Conservation (phyloP, 2,113 vertebrate species). For the Neogale vison region DNA sequence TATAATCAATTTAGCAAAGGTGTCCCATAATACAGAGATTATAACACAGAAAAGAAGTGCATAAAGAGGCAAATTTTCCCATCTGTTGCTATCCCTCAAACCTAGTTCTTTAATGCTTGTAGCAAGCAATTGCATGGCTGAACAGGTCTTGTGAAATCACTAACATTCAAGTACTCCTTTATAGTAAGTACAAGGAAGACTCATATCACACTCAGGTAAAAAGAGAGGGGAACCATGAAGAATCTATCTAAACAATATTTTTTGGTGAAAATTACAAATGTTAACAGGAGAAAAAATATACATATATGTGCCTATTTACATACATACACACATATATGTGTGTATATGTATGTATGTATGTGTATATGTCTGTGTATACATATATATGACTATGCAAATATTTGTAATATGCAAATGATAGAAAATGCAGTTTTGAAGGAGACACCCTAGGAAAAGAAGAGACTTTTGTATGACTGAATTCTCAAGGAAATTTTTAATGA, state of each 20-base stretch:
- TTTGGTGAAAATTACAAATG: neutral
- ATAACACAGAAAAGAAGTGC: neutral
- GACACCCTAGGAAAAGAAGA: neutral
- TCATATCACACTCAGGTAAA: neutral
- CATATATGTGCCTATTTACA: neutral
- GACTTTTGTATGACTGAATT: neutral
- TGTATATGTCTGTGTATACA: too few relatives aligned
- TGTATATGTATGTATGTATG: neutral
- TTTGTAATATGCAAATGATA: neutral
- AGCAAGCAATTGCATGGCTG: neutral
- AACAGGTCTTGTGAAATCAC: neutral
- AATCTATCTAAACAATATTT: neutral
- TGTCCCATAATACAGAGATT: neutral
- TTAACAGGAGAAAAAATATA: neutral
- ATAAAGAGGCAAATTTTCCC: neutral
- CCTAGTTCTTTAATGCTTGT: neutral
- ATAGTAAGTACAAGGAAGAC: neutral
- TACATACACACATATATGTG: neutral
- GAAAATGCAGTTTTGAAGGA: neutral
- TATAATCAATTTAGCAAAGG: neutral
- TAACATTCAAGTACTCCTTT: neutral
- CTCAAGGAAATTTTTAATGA: neutral
- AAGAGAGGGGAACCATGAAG: neutral
- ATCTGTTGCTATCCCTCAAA: neutral
- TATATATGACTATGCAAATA: neutral